phyloP scores from a whole-genome alignment of 2,797 vertebrate species.

The Crax fasciolata region DNA sequence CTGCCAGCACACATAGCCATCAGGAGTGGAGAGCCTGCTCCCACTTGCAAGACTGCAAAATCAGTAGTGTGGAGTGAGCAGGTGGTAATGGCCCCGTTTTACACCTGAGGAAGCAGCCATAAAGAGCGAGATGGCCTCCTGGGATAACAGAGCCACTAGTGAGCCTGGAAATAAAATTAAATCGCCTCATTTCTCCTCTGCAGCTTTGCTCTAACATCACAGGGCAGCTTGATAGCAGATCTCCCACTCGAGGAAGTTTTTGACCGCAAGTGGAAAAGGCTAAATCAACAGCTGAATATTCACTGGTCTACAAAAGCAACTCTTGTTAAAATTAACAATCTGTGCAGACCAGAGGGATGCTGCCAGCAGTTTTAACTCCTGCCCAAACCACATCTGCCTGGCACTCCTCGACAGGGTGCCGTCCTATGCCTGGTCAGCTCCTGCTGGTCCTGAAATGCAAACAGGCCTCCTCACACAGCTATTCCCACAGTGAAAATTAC shows the following conservation, averaged over 20 bases:
- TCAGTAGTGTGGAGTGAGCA: background rate
- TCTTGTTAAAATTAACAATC: background rate
- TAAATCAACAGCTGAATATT: background rate
- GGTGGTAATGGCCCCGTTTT: conserved; percentile 43
- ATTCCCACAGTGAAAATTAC: background rate
- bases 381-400: background rate
- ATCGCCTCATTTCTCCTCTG: background rate
- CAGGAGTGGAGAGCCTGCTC: background rate
- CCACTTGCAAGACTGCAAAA: conserved; percentile 32
- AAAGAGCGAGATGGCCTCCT: background rate
- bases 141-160: background rate
- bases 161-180: conserved; percentile 17
- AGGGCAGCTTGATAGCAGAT: background rate
- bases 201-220: background rate
- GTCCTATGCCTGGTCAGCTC: background rate
- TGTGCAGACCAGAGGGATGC: background rate
- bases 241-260: background rate
- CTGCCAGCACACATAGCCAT: background rate
- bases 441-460: background rate
- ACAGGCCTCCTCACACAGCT: background rate
- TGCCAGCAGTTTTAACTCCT: background rate
- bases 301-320: background rate
- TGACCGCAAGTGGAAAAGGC: background rate
- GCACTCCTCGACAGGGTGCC: background rate
- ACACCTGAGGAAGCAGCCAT: conserved; percentile 36